Conservation (phyloP, 2,113 vertebrate genomes). For the Amblyopsis rosae region DNA sequence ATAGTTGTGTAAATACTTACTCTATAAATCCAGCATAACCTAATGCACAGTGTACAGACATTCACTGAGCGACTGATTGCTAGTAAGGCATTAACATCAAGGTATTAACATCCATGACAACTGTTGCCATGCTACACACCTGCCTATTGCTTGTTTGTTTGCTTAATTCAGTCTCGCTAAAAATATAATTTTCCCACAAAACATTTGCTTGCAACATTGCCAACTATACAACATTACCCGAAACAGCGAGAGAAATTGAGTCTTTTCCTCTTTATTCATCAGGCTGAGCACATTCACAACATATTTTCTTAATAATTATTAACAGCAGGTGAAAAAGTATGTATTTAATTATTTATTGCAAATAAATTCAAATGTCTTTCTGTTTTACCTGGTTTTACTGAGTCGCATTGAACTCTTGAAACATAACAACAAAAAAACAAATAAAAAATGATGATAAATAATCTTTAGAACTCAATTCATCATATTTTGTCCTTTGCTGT, state of each 20-base stretch:
- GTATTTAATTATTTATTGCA: no score
- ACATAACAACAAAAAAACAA: no score
- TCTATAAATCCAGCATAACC: no score
- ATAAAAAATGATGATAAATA: no score
- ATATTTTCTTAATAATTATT: neutral
- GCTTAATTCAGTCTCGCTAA: neutral
- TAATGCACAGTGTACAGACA: neutral
- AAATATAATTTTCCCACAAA: neutral
- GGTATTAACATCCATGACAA: slow-evolving; percentile 14
- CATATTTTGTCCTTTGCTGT: no score
- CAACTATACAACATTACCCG: neutral
- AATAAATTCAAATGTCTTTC: no score
- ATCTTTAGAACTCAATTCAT: no score
- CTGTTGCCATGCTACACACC: neutral
- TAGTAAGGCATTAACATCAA: slow-evolving; percentile 10
- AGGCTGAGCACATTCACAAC: neutral
- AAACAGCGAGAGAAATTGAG: neutral
- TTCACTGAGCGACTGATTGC: neutral
- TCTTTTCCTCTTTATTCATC: neutral
- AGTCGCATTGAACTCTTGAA: no score
- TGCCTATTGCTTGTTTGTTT: neutral
- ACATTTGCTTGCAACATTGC: no score
- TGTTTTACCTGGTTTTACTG: no score
- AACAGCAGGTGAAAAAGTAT: neutral
- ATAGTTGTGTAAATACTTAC: no score